phyloP scores from a whole-genome alignment of 2,113 vertebrate genomes.

The Vombatus ursinus region DNA sequence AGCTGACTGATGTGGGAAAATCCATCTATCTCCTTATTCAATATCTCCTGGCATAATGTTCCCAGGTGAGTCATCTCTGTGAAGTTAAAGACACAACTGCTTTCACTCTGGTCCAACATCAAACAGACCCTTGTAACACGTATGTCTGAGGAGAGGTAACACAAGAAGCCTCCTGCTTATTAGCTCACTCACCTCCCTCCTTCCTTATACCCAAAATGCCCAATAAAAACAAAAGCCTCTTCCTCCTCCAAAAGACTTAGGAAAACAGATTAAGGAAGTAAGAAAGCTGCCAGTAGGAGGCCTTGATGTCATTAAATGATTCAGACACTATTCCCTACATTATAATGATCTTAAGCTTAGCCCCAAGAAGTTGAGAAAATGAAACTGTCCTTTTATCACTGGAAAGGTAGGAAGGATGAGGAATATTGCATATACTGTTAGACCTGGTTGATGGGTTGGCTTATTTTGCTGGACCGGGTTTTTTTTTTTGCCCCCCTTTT shows the following conservation, averaged over 20 bases:
- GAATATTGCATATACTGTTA: neutral
- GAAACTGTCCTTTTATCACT: neutral
- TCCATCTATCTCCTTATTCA: neutral
- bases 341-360: neutral
- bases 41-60: neutral
- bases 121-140: neutral
- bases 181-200: neutral
- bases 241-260: neutral
- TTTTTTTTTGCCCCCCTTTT: neutral
- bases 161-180: neutral
- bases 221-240: neutral
- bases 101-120: constrained; percentile 54
- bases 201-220: neutral
- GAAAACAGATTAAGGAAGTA: neutral
- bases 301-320: neutral
- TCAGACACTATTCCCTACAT: neutral
- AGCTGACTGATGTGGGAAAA: constrained; percentile 14
- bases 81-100: constrained; percentile 43
- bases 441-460: neutral
- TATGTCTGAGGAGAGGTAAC: neutral
- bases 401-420: neutral
- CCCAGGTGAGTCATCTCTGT: neutral
- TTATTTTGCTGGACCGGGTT: neutral
- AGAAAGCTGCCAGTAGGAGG: rapidly evolving
- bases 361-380: neutral